These are phyloP conservation scores for Rhyzopertha dominica DNA, from an alignment of 1,140 invertebrate species.

Conservation along the genomic window DNA sequence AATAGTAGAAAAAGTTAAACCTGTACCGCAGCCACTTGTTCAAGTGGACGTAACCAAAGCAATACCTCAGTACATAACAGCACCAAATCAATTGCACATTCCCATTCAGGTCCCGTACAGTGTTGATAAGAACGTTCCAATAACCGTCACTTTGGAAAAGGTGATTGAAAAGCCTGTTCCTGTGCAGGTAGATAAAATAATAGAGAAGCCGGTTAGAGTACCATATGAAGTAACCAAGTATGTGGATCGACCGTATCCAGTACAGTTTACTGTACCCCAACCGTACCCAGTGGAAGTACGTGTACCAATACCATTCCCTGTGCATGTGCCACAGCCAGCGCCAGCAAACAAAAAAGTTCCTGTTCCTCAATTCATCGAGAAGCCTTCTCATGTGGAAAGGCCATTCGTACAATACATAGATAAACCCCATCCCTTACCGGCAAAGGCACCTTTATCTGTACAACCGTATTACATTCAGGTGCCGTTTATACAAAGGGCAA, in stretches of 20 bases:
- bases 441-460: constrained; percentile 21
- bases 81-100: constrained; percentile 40
- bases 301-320: constrained; percentile 35
- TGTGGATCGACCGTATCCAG: constrained; percentile 52
- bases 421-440: constrained; percentile 31
- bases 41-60: constrained; percentile 50
- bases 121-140: constrained; percentile 32
- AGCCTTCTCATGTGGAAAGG: constrained; percentile 29
- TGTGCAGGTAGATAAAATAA: constrained; percentile 50
- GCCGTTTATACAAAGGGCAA: no score
- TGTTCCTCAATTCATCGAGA: constrained; percentile 37
- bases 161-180: constrained; percentile 39
- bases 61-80: constrained; percentile 46
- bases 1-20: constrained; percentile 51
- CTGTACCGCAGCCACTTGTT: constrained; percentile 25
- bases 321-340: constrained; percentile 45
- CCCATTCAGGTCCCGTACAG: constrained; percentile 31
- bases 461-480: no score
- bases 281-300: constrained; percentile 49
- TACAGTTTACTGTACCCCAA: constrained; percentile 50
- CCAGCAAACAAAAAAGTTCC: constrained; percentile 39
- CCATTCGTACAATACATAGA: constrained; percentile 26
- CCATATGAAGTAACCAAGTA: constrained; percentile 51
- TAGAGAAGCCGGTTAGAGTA: constrained; percentile 49
- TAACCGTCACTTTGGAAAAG: constrained; percentile 55